Evolutionary conservation across 1,140 invertebrate species (phyloP), one percentile per base, ranked within the genome.

Genomic region (Nephotettix cincticeps): DNA sequence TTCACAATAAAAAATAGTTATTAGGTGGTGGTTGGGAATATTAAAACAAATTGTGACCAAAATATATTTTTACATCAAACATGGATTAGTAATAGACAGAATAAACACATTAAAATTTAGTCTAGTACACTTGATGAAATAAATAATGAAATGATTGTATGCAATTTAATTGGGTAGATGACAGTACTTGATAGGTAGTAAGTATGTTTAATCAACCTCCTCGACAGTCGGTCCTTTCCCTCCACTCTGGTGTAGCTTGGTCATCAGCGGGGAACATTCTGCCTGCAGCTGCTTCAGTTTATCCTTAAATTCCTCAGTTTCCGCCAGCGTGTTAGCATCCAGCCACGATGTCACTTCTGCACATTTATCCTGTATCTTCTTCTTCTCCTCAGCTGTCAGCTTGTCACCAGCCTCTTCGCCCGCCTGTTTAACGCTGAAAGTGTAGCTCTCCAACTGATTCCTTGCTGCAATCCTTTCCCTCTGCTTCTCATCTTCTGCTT

Each of bases 401-500:
- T 78, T 79, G 1, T 76, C 74, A 11, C 79, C 71, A 40, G 78
- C 78, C 0, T 83, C 81, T 25, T 82, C 75, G 0, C 84, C 76
- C 2, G 81, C 83, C 75, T 81, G 79, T 80, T 94, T 94, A 77
- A 91, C 92, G 72, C 85, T 90, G 85, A 88, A 95, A 27, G 92
- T 84, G 78, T 96, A 96, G 23, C 86, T 85, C 80, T 96, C 94
- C 25, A 96, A 82, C 67, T 86, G 84, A 79, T 96, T 96, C 73
- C 92, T 90, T 0, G 89, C 82, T 64, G 85, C 79, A 11, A 96
- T 88, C 54, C 86, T 84, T 67, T 89, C 84, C 64, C 83, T 84
- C 65, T 88, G 86, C 83, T 76, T 32, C 83, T 85, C 78, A 90
- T 91, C 71, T 77, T 76, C 75, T 89, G 89, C 75, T 61, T 73